phyloP scores from a whole-genome alignment of 1,140 invertebrate genomes.

The Monochamus saltuarius region DNA sequence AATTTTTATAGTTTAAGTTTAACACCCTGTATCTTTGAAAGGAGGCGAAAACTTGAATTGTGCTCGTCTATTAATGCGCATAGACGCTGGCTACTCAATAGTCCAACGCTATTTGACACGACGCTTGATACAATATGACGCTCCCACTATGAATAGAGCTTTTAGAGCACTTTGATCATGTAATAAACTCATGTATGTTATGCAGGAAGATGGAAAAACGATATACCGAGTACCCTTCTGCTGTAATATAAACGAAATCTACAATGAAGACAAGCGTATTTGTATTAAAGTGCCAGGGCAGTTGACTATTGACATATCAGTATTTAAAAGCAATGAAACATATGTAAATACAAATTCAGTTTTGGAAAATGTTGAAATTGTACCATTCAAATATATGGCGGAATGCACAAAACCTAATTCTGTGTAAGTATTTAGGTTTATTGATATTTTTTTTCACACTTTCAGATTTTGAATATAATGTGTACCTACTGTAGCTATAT shows the following conservation, averaged over 20 bases:
- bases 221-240: constrained; percentile 24
- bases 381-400: constrained; percentile 10
- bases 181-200: constrained; percentile 46
- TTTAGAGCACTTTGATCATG: constrained; percentile 7
- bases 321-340: constrained; percentile 51
- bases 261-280: constrained; percentile 27
- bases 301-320: constrained; percentile 85
- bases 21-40: too few relatives aligned
- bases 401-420: background rate
- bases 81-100: too few relatives aligned
- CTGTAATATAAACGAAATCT: constrained; percentile 14
- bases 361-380: constrained; percentile 12
- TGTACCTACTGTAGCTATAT: too few relatives aligned
- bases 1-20: too few relatives aligned
- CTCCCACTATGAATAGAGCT: too few relatives aligned
- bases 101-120: too few relatives aligned
- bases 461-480: too few relatives aligned
- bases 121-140: too few relatives aligned
- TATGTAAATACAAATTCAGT: constrained; percentile 26
- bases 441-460: too few relatives aligned
- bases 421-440: background rate
- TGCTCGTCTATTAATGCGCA: too few relatives aligned
- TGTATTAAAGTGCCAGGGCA: constrained; percentile 18
- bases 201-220: constrained; percentile 56
- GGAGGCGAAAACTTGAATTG: too few relatives aligned